Base-by-base conservation (phyloP, 2,797 vertebrate species). In the Acanthornis magna region DNA sequence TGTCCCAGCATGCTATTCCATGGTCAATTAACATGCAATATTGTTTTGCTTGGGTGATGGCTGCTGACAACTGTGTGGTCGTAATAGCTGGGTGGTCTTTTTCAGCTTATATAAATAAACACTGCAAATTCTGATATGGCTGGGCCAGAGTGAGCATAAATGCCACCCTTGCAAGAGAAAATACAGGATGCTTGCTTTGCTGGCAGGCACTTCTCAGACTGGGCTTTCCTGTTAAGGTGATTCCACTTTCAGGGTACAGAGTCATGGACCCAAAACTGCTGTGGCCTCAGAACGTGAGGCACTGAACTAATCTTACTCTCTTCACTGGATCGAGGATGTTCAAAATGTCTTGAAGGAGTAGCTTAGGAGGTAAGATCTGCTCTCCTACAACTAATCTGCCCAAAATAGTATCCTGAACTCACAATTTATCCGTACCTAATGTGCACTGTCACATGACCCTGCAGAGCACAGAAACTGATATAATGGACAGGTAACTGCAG, bases 21-120 rank as follows among this genome's bases (percentile, higher is more conserved):
- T 57, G 68, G 68, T 93, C 61, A 95, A 42, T 89, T 93, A 94
- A 86, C 51, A 93, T 1, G 4, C 27, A 93, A 89, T 90, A 87
- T 47, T 16, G 7, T 92, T 92, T 95, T 91, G 54, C 32, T 95
- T 93, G 50, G 80, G 47, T 82, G 66, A 82, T 51, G 63, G 84
- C 63, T 85, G 71, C 73, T 89, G 94, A 90, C 88, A 93, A 27
- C 58, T 61, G 29, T 93, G 88, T 51, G 78, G 73, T 78, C 1
- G 1, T 54, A 85, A 45, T 30, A 70, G 62, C 62, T 78, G 91
- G 58, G 91, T 89, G 80, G 78, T 74, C 85, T 40, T 66, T 68
- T 76, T 43, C 66, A 85, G 58, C 40, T 91, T 82, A 43, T 53
- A 29, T 73, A 91, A 94, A 89, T 38, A 94, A 93, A 74, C 62